Conservation (phyloP, 2,888 invertebrate genomes). For the Leucozona laternaria region DNA sequence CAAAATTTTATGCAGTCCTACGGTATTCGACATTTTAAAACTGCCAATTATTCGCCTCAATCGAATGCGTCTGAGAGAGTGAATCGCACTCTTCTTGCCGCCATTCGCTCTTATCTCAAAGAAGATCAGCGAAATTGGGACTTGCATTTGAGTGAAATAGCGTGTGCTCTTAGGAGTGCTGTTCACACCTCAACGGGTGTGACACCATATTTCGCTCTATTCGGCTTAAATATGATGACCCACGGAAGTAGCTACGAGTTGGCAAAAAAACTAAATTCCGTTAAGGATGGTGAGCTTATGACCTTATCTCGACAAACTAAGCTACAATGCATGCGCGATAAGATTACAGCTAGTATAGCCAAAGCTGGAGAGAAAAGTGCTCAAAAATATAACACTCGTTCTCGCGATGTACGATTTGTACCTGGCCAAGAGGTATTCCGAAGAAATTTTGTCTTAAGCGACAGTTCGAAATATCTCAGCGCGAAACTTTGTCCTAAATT, state of each 20-base stretch:
- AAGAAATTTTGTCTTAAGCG: background rate
- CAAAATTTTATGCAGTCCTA: slow-evolving; percentile 31
- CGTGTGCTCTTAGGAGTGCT: slow-evolving; percentile 48
- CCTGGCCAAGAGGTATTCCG: too few species aligned
- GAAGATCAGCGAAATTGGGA: slow-evolving; percentile 70
- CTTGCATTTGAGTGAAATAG: slow-evolving; percentile 49
- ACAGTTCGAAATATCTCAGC: background rate
- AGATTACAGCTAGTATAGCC: background rate
- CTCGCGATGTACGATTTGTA: background rate
- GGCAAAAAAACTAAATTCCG: too few species aligned
- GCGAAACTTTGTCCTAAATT: background rate
- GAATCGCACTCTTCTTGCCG: slow-evolving; percentile 59
- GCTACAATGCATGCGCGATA: too few species aligned
- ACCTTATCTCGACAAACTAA: too few species aligned
- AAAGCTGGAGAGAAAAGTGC: background rate
- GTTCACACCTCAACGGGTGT: slow-evolving; percentile 47
- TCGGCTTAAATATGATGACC: slow-evolving; percentile 50
- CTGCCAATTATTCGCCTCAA: slow-evolving; percentile 34
- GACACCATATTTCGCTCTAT: slow-evolving; percentile 50
- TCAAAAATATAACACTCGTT: background rate
- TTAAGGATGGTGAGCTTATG: too few species aligned
- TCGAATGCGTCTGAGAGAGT: too few species aligned
- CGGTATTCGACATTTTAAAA: slow-evolving; percentile 53
- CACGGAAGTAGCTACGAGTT: too few species aligned
- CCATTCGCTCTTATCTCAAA: slow-evolving; percentile 74